Evolutionary conservation across 92 coral and sea anemone species (phyloP).

Genomic region (Phymanthus crucifer): DNA sequence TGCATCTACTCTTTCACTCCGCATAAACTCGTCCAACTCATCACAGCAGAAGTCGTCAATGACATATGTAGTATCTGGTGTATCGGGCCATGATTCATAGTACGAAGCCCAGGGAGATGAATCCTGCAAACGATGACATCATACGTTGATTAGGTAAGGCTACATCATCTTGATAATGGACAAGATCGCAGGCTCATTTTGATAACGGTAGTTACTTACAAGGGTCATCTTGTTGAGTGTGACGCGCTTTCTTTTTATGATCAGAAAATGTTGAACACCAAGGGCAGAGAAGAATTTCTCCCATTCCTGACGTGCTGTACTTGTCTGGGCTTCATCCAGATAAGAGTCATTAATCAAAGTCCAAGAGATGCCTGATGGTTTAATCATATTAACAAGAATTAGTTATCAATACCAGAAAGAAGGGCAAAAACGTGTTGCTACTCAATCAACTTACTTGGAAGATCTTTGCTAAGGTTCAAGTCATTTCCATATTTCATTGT

Average conservation of each 20-base stretch:
- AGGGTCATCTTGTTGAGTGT: constrained; percentile 49
- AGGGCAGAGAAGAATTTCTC: constrained; percentile 66
- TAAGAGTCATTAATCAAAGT: constrained; percentile 74
- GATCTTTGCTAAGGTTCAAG: constrained; percentile 51
- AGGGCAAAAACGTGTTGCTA: no score
- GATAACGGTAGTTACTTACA: constrained; percentile 41
- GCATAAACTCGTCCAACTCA: constrained; percentile 77
- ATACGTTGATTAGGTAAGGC: not conserved
- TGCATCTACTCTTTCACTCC: constrained; percentile 14
- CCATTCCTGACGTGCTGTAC: constrained; percentile 49
- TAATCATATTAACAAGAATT: not conserved
- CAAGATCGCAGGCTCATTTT: no score
- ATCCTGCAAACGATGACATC: constrained; percentile 39
- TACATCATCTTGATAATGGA: not conserved
- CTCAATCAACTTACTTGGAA: constrained; percentile 63
- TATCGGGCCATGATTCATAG: constrained; percentile 59
- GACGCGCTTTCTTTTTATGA: constrained; percentile 68
- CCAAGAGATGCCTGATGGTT: constrained; percentile 71
- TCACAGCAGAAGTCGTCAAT: constrained; percentile 71
- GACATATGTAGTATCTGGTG: constrained; percentile 63
- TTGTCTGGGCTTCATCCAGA: constrained; percentile 25
- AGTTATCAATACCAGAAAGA: not conserved
- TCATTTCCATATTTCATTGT: constrained; percentile 75
- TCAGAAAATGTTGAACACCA: constrained; percentile 78
- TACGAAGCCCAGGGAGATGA: constrained; percentile 70